Percentiles rank a stretch among this genome's conserved stretches.
Conservation (phyloP, 2,113 vertebrate genomes). For the Pterophyllum scalare region DNA sequence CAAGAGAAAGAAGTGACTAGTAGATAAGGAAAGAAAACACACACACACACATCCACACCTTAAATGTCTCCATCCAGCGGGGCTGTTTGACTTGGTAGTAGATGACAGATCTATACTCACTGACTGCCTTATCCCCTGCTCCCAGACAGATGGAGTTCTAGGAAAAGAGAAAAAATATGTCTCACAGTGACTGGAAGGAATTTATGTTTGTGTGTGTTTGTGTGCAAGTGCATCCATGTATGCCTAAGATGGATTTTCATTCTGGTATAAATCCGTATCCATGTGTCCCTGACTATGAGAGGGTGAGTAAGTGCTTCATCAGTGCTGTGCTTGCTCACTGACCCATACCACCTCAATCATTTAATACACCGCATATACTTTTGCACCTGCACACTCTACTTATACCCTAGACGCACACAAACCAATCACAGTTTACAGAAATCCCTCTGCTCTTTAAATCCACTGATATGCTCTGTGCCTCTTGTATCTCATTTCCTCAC, state of each 20-base stretch:
- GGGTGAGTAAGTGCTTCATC: slow-evolving; percentile 38
- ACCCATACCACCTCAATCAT: slow-evolving; percentile 11
- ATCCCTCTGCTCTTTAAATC: background rate
- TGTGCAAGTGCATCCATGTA: background rate
- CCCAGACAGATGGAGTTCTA: slow-evolving; percentile 92
- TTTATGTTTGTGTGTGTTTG: slow-evolving; percentile 14
- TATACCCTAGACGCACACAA: background rate
- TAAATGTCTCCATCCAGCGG: slow-evolving; percentile 97
- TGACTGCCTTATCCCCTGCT: slow-evolving; percentile 91
- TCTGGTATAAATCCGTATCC: slow-evolving; percentile 24
- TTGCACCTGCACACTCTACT: background rate
- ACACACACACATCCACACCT: slow-evolving; percentile 79
- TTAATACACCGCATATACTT: slow-evolving; percentile 2
- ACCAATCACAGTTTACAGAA: background rate
- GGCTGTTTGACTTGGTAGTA: slow-evolving; percentile 99
- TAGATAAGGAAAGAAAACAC: background rate
- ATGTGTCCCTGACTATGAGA: slow-evolving; percentile 28
- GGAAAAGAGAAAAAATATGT: slow-evolving; percentile 25
- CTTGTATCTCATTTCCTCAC: slow-evolving; percentile 71
- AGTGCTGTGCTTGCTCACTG: slow-evolving; percentile 16
- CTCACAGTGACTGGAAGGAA: slow-evolving; percentile 19
- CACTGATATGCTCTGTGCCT: background rate
- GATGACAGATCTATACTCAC: slow-evolving; percentile 92
- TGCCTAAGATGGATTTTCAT: slow-evolving; percentile 28
- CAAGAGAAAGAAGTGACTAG: background rate